Conservation (phyloP, 2,113 vertebrate genomes). For the Rhinichthys klamathensis region DNA sequence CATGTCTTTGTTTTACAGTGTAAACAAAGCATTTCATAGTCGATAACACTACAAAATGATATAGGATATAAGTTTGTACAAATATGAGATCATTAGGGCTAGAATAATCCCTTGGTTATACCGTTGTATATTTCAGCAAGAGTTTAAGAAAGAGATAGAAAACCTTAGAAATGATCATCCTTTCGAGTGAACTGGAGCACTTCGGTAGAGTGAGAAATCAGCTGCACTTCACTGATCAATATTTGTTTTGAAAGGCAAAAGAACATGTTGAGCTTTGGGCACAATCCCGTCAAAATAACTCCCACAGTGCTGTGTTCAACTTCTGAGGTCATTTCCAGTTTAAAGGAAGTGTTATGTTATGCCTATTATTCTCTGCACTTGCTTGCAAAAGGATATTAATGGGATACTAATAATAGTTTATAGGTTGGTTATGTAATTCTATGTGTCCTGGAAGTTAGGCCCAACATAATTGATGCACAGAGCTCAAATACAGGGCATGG, state of each 20-base stretch:
- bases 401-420: too few relatives aligned
- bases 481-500: too few relatives aligned
- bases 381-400: too few relatives aligned
- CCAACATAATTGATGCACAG: too few relatives aligned
- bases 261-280: conserved; percentile 9
- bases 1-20: neutral
- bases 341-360: neutral
- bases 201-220: neutral
- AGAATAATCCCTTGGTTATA: neutral
- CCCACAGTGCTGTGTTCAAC: neutral
- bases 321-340: neutral
- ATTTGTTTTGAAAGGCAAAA: conserved; percentile 17
- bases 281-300: neutral
- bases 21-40: neutral
- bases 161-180: neutral
- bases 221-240: neutral
- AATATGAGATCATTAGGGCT: neutral
- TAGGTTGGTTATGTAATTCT: too few relatives aligned
- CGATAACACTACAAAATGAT: neutral
- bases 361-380: neutral
- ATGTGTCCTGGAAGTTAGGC: too few relatives aligned
- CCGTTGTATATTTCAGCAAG: too few relatives aligned
- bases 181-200: neutral
- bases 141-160: neutral
- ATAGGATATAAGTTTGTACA: neutral